Percentiles rank a stretch among this genome's conserved stretches.
Evolutionary conservation across 1,140 invertebrate genomes (phyloP).

Genomic region (Gryon sp.): DNA sequence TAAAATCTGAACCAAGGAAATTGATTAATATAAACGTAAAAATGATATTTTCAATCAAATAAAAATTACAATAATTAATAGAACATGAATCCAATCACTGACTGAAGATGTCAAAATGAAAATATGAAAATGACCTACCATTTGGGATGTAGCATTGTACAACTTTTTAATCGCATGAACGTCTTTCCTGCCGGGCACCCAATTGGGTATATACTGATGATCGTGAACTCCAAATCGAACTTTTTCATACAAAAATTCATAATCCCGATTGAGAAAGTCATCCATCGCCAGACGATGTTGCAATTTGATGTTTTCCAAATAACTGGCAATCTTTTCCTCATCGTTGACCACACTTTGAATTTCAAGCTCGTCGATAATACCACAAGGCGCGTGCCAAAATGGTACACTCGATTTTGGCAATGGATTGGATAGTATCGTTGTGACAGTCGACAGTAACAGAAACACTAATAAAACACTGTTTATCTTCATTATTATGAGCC

Average conservation of each 20-base stretch:
- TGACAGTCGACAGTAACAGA: slow-evolving; percentile 8
- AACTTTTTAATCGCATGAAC: slow-evolving; percentile 66
- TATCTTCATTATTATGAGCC: slow-evolving; percentile 23
- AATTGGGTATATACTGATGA: slow-evolving; percentile 77
- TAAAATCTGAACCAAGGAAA: too few species aligned
- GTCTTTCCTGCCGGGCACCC: slow-evolving; percentile 76
- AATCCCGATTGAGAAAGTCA: slow-evolving; percentile 71
- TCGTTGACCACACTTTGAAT: neutral
- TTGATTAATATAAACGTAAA: too few species aligned
- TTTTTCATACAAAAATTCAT: slow-evolving; percentile 72
- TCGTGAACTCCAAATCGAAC: slow-evolving; percentile 72
- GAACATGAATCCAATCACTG: neutral
- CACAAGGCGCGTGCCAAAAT: slow-evolving; percentile 73
- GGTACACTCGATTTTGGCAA: slow-evolving; percentile 51
- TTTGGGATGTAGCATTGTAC: slow-evolving; percentile 48
- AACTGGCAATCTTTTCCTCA: slow-evolving; percentile 62
- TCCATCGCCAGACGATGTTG: slow-evolving; percentile 72
- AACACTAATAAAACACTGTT: slow-evolving; percentile 23
- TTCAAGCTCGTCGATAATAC: slow-evolving; percentile 49
- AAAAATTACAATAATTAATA: neutral
- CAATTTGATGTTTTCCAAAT: slow-evolving; percentile 65
- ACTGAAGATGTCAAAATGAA: neutral
- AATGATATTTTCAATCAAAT: too few species aligned
- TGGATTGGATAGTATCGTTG: slow-evolving; percentile 34
- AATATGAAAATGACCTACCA: slow-evolving; percentile 65